Evolutionary conservation across 2,113 vertebrate species (phyloP).

Genomic region (Castor canadensis): DNA sequence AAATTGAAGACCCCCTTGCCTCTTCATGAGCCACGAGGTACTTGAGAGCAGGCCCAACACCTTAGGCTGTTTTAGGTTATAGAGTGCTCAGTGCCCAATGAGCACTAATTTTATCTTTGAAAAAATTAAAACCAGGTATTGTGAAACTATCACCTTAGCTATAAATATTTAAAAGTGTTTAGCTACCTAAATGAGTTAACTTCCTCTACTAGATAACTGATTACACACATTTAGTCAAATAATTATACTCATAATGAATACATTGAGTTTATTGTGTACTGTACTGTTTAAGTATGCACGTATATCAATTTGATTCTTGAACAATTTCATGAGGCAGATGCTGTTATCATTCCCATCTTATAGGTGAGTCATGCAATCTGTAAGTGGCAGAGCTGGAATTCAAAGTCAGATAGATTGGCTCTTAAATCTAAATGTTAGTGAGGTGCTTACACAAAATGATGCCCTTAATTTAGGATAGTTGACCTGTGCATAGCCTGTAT

Average conservation of each 20-base stretch:
- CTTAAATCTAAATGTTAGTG: neutral
- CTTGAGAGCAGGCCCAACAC: neutral
- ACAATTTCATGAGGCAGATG: neutral
- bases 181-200: constrained; percentile 22
- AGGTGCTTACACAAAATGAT: neutral
- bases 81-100: neutral
- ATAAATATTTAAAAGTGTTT: neutral
- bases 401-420: neutral
- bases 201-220: neutral
- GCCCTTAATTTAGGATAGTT: constrained; percentile 8
- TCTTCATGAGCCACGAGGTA: neutral
- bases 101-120: constrained; percentile 1
- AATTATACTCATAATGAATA: neutral
- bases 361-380: neutral
- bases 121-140: constrained; percentile 25
- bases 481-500: neutral
- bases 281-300: neutral
- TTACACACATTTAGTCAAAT: neutral
- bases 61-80: neutral
- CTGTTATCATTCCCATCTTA: neutral
- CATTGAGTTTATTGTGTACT: neutral
- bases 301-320: neutral
- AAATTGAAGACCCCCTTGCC: neutral
- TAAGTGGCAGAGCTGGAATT: neutral
- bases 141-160: neutral